Conservation (phyloP, 1,140 invertebrate species). For the Cotesia glomerata region DNA sequence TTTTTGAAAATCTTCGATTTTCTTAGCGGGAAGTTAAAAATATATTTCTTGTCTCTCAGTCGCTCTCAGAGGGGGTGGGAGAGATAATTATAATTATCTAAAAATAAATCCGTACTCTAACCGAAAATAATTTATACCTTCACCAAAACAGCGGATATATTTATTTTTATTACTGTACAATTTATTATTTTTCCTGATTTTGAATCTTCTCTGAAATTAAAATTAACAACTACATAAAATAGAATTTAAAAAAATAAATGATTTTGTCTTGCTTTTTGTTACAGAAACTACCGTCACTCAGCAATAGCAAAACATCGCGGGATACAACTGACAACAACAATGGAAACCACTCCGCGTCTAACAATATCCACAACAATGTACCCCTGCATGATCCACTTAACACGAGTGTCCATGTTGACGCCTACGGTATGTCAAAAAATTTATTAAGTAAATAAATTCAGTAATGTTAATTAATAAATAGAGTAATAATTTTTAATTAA, state of each 20-base stretch:
- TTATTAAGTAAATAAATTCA: neutral
- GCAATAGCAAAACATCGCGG: conserved; percentile 53
- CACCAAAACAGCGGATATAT: neutral
- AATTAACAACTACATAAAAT: neutral
- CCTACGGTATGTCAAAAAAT: conserved; percentile 41
- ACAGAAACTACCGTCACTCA: conserved; percentile 57
- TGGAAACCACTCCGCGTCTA: conserved; percentile 56
- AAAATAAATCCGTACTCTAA: conserved; percentile 1
- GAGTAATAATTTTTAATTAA: neutral
- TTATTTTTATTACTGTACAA: conserved; percentile 1
- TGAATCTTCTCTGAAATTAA: neutral
- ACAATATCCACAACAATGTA: conserved; percentile 55
- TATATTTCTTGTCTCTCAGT: conserved; percentile 11
- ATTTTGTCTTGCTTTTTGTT: conserved; percentile 37
- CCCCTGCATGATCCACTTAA: conserved; percentile 55
- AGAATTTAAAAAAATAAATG: neutral
- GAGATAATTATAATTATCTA: conserved; percentile 15
- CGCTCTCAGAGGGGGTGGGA: neutral
- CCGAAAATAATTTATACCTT: neutral
- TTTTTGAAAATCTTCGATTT: too few relatives aligned
- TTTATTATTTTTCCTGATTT: neutral
- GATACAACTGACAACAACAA: conserved; percentile 60
- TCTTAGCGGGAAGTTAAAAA: too few relatives aligned
- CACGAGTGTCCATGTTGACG: conserved; percentile 40
- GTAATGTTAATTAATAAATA: neutral